phyloP scores from a whole-genome alignment of 92 coral and sea anemone genomes.

The Heteractis magnifica region DNA sequence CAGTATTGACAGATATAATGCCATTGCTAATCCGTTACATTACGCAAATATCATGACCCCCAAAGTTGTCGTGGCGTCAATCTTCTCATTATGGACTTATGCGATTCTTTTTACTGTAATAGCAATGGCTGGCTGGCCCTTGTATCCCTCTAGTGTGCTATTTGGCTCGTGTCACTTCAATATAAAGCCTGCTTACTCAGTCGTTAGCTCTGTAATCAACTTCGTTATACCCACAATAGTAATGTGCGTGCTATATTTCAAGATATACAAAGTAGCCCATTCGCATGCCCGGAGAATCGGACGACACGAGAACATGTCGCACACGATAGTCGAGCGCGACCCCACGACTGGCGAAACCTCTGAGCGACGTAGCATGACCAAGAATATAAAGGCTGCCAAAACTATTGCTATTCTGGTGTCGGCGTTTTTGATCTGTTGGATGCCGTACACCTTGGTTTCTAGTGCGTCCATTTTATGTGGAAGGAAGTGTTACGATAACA shows the following conservation, averaged over 20 bases:
- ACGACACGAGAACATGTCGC: constrained; percentile 42
- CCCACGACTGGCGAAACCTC: constrained; percentile 13
- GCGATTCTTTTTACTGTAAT: constrained; percentile 54
- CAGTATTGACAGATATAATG: constrained; percentile 71
- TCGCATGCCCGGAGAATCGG: constrained; percentile 63
- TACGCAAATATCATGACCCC: constrained; percentile 61
- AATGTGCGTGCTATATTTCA: constrained; percentile 65
- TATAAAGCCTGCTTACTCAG: constrained; percentile 50
- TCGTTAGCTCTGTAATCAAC: constrained; percentile 65
- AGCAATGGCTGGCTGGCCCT: constrained; percentile 70
- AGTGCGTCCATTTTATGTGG: constrained; percentile 49
- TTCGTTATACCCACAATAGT: constrained; percentile 64
- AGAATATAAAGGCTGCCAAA: constrained; percentile 79
- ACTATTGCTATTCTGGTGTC: constrained; percentile 78
- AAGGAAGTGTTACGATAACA: background rate
- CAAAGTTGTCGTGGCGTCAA: constrained; percentile 43
- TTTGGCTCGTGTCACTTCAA: constrained; percentile 49
- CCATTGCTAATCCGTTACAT: constrained; percentile 66
- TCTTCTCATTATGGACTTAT: constrained; percentile 65
- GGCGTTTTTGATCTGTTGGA: constrained; percentile 75
- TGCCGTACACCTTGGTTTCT: constrained; percentile 62
- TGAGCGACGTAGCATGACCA: constrained; percentile 48
- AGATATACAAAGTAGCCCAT: constrained; percentile 66
- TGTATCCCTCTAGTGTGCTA: constrained; percentile 37
- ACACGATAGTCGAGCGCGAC: constrained; percentile 10